phyloP scores from a whole-genome alignment of 2,113 vertebrate species.

The Mesembrinibis cayennensis region DNA sequence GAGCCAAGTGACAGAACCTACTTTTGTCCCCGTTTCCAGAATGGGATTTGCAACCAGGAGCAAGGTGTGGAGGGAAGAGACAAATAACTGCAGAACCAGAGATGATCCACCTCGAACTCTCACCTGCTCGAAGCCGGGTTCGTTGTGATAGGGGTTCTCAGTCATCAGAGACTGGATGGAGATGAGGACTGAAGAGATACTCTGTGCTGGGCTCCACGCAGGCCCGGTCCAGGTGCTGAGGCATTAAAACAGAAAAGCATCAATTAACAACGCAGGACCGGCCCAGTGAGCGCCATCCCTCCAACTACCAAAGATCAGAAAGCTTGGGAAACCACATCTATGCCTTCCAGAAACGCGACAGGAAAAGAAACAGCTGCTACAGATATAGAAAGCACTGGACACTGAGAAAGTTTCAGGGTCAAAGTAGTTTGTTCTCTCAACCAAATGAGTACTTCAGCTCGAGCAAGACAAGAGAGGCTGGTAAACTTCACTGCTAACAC shows the following conservation, averaged over 20 bases:
- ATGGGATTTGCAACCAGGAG: not conserved
- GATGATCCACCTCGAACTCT: not conserved
- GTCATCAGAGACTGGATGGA: constrained; percentile 99
- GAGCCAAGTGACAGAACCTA: not conserved
- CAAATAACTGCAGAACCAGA: not conserved
- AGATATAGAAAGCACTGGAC: not conserved
- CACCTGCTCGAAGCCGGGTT: constrained; percentile 98
- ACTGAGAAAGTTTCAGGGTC: not conserved
- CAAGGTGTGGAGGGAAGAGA: not conserved
- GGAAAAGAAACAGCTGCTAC: not conserved
- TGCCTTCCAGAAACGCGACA: not conserved
- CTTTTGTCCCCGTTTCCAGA: not conserved
- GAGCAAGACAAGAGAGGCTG: not conserved
- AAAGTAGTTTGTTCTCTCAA: not conserved
- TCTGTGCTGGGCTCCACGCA: constrained; percentile 98
- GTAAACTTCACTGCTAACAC: not conserved
- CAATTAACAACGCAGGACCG: not conserved
- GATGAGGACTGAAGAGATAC: constrained; percentile 97
- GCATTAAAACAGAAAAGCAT: not conserved
- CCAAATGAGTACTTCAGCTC: not conserved
- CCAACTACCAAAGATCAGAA: not conserved
- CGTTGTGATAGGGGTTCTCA: constrained; percentile 98
- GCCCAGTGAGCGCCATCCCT: not conserved
- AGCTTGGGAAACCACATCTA: not conserved
- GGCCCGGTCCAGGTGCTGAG: constrained; percentile 96